These are phyloP conservation scores for Botrylloides violaceus DNA, from an alignment of 23 tunicate genomes.

Conservation along the genomic window DNA sequence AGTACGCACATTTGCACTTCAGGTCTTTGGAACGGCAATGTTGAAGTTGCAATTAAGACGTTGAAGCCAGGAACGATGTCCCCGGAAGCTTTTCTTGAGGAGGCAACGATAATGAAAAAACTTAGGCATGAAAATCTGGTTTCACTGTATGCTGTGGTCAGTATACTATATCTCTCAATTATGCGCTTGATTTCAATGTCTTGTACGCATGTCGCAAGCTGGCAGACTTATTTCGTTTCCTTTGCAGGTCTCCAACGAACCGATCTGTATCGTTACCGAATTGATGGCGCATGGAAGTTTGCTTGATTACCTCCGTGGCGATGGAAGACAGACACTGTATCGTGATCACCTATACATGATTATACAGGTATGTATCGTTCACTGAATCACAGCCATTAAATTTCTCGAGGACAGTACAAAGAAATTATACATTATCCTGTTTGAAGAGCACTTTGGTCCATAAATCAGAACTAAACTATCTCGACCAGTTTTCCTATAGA, in stretches of 20 bases:
- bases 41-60: conserved; percentile 75
- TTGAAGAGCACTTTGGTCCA: too few relatives aligned
- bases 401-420: too few relatives aligned
- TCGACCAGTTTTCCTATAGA: too few relatives aligned
- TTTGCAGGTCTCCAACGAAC: background rate
- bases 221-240: too few relatives aligned
- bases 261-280: background rate
- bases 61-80: conserved; percentile 85
- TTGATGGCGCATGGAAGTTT: background rate
- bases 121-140: conserved; percentile 82
- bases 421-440: too few relatives aligned
- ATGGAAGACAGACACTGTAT: background rate
- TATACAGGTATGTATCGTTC: background rate
- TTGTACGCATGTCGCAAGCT: too few relatives aligned
- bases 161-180: conserved; percentile 18
- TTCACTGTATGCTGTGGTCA: conserved; percentile 85
- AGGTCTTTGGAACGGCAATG: background rate
- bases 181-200: too few relatives aligned
- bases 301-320: background rate
- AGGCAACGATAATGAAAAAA: conserved; percentile 92
- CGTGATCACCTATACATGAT: background rate
- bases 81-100: conserved; percentile 83
- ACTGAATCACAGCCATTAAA: too few relatives aligned
- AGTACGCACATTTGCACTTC: too few relatives aligned
- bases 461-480: too few relatives aligned